Percentiles rank a stretch among this genome's conserved stretches.
Evolutionary conservation across 1,140 invertebrate genomes (phyloP).

Genomic region (Habropoda laboriosa): DNA sequence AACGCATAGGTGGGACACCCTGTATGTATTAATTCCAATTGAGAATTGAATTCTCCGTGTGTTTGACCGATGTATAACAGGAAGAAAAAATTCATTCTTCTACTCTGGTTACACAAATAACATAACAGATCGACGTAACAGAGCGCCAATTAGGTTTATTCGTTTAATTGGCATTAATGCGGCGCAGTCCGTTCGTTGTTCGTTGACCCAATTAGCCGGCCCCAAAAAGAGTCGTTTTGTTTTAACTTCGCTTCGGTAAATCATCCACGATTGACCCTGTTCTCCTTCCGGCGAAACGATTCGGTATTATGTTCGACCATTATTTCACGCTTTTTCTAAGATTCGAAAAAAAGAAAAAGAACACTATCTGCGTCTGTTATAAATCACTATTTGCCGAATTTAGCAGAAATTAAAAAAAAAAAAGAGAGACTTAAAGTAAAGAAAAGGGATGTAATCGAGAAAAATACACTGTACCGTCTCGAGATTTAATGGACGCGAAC

Average conservation of each 20-base stretch:
- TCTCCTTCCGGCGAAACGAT: not conserved
- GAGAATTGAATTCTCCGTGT: not conserved
- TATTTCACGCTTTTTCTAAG: too few species aligned
- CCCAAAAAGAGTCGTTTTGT: not conserved
- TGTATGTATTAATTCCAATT: not conserved
- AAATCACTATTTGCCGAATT: too few species aligned
- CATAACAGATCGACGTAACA: constrained; percentile 28
- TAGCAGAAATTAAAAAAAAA: too few species aligned
- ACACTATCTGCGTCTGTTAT: too few species aligned
- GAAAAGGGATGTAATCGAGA: too few species aligned
- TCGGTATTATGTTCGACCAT: not conserved
- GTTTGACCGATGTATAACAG: not conserved
- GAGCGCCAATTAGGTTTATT: constrained; percentile 19
- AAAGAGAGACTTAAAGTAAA: too few species aligned
- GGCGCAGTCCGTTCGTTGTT: not conserved
- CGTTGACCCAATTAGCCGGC: constrained; percentile 32
- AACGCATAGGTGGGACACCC: too few species aligned
- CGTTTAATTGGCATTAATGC: constrained; percentile 40
- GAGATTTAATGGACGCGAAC: not conserved
- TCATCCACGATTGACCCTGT: not conserved
- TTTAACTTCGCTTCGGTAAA: not conserved
- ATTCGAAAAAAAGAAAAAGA: too few species aligned
- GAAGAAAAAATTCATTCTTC: not conserved
- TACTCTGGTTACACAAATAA: not conserved
- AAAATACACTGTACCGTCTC: too few species aligned